phyloP scores from a whole-genome alignment of 2,888 invertebrate genomes.

The Ceratothoa steindachneri region DNA sequence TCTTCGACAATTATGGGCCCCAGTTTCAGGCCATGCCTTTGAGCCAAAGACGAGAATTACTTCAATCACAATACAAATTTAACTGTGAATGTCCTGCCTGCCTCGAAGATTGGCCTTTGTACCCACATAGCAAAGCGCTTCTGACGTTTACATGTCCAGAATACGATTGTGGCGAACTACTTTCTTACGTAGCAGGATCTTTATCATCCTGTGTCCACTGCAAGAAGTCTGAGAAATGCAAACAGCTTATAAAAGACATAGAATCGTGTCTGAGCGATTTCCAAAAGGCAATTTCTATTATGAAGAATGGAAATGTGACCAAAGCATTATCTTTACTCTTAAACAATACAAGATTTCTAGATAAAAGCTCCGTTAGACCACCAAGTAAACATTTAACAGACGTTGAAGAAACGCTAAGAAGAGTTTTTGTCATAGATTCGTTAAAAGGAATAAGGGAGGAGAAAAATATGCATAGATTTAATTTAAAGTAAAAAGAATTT shows the following conservation, averaged over 20 bases:
- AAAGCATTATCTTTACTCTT: neutral
- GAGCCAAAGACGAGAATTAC: slow-evolving; percentile 51
- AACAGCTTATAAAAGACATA: neutral
- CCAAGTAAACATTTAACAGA: neutral
- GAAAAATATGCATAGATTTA: too few relatives aligned
- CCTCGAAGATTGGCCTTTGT: slow-evolving; percentile 52
- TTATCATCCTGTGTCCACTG: neutral
- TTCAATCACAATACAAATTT: slow-evolving; percentile 55
- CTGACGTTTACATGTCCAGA: neutral
- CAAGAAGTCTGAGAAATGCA: neutral
- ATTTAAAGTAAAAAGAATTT: too few relatives aligned
- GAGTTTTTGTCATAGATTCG: neutral
- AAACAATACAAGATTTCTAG: neutral
- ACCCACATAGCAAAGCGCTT: slow-evolving; percentile 14
- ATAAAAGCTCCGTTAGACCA: neutral
- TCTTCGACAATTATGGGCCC: slow-evolving; percentile 57
- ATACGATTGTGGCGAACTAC: neutral
- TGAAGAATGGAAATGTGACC: neutral
- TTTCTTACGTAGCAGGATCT: neutral
- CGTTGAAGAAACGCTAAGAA: neutral
- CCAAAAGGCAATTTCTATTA: neutral
- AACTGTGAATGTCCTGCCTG: slow-evolving; percentile 55
- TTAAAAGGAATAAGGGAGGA: too few relatives aligned
- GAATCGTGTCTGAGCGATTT: neutral
- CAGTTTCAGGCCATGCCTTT: slow-evolving; percentile 53